phyloP scores from a whole-genome alignment of 23 tunicate genomes.

The Pegea sp. region DNA sequence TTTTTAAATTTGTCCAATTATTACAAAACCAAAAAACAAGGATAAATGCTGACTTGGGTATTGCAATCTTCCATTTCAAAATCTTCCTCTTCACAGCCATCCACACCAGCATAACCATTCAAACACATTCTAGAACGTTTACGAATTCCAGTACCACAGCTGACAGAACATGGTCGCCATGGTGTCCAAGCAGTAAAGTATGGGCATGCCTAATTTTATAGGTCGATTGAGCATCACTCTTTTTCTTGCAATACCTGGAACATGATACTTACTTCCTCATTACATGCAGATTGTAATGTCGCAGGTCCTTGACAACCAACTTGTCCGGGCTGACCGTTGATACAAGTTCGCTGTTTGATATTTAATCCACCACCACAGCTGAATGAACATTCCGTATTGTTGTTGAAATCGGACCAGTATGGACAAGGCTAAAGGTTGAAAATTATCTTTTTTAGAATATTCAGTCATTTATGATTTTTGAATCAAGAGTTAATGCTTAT shows the following conservation, averaged over 20 bases:
- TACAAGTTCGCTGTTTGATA: constrained; percentile 6
- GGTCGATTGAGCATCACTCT: too few species aligned
- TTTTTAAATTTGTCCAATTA: too few species aligned
- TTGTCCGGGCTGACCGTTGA: constrained; percentile 9
- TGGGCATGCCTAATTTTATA: too few species aligned
- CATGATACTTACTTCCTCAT: constrained; percentile 9
- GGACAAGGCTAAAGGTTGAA: constrained; percentile 10
- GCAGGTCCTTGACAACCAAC: constrained; percentile 10
- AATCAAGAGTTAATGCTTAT: neutral
- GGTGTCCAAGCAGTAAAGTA: constrained; percentile 6
- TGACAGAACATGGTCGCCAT: constrained; percentile 30
- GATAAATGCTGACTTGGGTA: constrained; percentile 5
- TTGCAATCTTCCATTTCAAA: constrained; percentile 18
- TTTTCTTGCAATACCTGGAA: too few species aligned
- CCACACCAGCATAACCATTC: neutral
- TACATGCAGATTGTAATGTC: constrained; percentile 1
- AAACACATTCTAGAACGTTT: constrained; percentile 6
- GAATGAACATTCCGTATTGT: constrained; percentile 6
- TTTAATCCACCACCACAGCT: constrained; percentile 10
- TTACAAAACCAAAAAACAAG: too few species aligned
- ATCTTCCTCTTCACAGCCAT: constrained; percentile 10
- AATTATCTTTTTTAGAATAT: neutral
- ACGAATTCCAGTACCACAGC: constrained; percentile 45
- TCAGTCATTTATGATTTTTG: neutral
- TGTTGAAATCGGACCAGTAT: constrained; percentile 10